phyloP scores from a whole-genome alignment of 2,113 vertebrate genomes.

The Melanotaenia duboulayi region DNA sequence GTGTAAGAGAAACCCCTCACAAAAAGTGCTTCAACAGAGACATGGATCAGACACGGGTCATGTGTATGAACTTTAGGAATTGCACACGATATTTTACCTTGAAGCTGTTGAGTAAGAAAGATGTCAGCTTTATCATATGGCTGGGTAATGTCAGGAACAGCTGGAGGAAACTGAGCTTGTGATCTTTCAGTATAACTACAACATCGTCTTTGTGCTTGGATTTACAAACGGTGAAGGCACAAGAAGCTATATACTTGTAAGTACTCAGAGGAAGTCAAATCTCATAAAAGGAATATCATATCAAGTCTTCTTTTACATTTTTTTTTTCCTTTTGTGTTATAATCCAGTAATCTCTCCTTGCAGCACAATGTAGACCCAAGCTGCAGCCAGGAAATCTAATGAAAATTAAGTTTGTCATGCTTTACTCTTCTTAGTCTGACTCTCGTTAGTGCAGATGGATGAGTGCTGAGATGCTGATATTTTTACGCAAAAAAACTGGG shows the following conservation, averaged over 20 bases:
- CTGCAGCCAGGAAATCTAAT: constrained; percentile 40
- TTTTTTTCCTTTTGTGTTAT: constrained; percentile 50
- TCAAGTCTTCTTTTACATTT: neutral
- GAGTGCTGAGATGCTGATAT: constrained; percentile 48
- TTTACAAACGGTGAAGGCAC: neutral
- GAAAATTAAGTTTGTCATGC: constrained; percentile 57
- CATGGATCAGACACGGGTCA: constrained; percentile 25
- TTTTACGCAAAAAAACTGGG: constrained; percentile 57
- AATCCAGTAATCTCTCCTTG: constrained; percentile 72
- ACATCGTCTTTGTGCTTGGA: neutral
- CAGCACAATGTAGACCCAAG: constrained; percentile 51
- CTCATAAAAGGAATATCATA: constrained; percentile 19
- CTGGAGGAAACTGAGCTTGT: neutral
- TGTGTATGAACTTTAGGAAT: neutral
- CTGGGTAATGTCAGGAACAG: neutral
- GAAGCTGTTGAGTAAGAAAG: neutral
- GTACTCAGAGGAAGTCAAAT: neutral
- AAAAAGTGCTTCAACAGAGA: constrained; percentile 1
- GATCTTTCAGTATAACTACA: constrained; percentile 10
- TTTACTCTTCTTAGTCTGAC: constrained; percentile 36
- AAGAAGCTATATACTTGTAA: constrained; percentile 3
- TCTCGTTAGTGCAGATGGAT: constrained; percentile 71
- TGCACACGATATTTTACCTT: neutral
- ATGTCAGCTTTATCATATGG: neutral
- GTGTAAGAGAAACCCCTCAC: constrained; percentile 7